Evolutionary conservation across 1,140 invertebrate species (phyloP).

Genomic region (Drosophila miranda): DNA sequence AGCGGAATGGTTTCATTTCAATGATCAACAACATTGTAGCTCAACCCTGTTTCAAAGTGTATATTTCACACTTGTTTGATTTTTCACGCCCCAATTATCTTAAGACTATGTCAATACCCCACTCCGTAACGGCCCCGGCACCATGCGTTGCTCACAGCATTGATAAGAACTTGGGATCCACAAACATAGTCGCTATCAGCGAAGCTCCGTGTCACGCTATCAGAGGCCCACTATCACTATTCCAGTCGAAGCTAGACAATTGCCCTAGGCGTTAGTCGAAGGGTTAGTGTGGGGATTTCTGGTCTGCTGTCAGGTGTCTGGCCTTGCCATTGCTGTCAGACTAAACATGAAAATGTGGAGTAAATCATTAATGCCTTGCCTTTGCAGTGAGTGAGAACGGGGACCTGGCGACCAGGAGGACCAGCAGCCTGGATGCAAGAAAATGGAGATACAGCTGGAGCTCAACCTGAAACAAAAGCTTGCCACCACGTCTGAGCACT

Average conservation of each 20-base stretch:
- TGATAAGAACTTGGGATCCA: slow-evolving; percentile 37
- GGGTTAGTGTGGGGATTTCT: background rate
- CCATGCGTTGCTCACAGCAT: slow-evolving; percentile 1
- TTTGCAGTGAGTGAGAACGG: slow-evolving; percentile 52
- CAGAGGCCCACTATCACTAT: background rate
- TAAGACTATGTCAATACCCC: slow-evolving; percentile 12
- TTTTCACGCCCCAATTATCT: slow-evolving; percentile 18
- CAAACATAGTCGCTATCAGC: slow-evolving; percentile 40
- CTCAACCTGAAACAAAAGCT: slow-evolving; percentile 72
- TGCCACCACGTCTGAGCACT: slow-evolving; percentile 57
- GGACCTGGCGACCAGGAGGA: slow-evolving; percentile 32
- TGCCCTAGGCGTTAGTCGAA: slow-evolving; percentile 34
- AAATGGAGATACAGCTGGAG: slow-evolving; percentile 72
- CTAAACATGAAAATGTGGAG: slow-evolving; percentile 17
- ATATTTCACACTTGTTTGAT: background rate
- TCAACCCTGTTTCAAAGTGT: background rate
- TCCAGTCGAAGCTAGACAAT: slow-evolving; percentile 24
- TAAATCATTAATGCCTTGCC: slow-evolving; percentile 22
- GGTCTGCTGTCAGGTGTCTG: background rate
- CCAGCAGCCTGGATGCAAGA: slow-evolving; percentile 25
- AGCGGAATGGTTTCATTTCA: too few relatives aligned
- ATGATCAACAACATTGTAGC: too few relatives aligned
- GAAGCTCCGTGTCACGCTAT: slow-evolving; percentile 20
- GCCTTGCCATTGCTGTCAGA: slow-evolving; percentile 26
- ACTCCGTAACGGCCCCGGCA: background rate